Percentiles rank a stretch among this genome's conserved stretches.
Evolutionary conservation across 2,888 invertebrate genomes (phyloP).

Genomic region (Cosmia pyralina): DNA sequence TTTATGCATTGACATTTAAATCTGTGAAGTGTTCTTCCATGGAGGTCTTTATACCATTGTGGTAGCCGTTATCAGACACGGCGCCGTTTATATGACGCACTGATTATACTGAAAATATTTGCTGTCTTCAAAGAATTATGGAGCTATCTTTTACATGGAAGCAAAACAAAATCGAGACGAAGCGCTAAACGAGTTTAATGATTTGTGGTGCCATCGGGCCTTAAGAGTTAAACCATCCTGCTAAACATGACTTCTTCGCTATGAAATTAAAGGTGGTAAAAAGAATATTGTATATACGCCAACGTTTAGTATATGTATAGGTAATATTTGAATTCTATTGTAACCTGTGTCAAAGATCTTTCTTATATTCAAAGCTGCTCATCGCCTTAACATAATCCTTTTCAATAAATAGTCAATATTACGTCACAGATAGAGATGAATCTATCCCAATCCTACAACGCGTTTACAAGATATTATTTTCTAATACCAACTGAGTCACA

Average conservation of each 20-base stretch:
- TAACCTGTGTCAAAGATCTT: not conserved
- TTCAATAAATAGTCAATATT: not conserved
- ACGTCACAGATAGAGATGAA: too few species aligned
- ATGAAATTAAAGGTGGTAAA: too few species aligned
- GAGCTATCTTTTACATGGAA: not conserved
- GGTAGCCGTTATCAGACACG: not conserved
- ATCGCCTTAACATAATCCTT: not conserved
- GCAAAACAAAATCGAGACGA: not conserved
- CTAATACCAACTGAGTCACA: not conserved
- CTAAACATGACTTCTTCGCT: too few species aligned
- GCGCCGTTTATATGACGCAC: not conserved
- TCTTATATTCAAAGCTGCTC: not conserved
- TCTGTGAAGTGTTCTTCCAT: slow-evolving; percentile 32
- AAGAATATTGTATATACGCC: not conserved
- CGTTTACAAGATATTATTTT: not conserved
- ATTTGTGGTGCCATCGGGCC: too few species aligned
- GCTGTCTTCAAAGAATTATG: not conserved
- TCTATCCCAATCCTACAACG: too few species aligned
- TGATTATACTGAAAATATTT: not conserved
- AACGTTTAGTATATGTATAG: not conserved
- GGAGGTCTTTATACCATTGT: slow-evolving; percentile 9
- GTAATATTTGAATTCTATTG: not conserved
- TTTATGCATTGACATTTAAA: slow-evolving; percentile 41
- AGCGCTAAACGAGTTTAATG: too few species aligned
- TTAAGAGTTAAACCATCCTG: not conserved